Conservation (phyloP, 2,888 invertebrate species). For the Leucophora obtusa region DNA sequence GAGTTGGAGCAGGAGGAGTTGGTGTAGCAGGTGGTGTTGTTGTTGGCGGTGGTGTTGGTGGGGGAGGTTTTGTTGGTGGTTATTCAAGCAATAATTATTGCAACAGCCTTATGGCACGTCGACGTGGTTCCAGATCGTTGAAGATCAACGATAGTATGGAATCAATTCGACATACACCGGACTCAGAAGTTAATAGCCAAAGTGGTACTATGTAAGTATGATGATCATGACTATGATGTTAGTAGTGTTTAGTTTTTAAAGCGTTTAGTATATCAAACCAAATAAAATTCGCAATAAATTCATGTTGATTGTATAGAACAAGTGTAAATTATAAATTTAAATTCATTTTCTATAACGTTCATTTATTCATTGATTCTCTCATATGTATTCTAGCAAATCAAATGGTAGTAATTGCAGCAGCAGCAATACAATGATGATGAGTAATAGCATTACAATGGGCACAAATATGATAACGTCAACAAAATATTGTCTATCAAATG, state of each 20-base stretch:
- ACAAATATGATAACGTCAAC: slow-evolving; percentile 46
- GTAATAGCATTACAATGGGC: slow-evolving; percentile 61
- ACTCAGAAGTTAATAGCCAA: slow-evolving; percentile 73
- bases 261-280: neutral
- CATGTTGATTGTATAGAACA: neutral
- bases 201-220: slow-evolving; percentile 72
- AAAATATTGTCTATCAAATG: slow-evolving; percentile 75
- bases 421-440: slow-evolving; percentile 49
- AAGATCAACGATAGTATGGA: slow-evolving; percentile 76
- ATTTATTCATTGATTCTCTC: neutral
- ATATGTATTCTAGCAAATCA: slow-evolving; percentile 45
- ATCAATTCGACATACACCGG: slow-evolving; percentile 74
- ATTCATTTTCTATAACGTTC: slow-evolving; percentile 39
- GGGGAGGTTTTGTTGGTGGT: slow-evolving; percentile 68
- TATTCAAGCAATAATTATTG: slow-evolving; percentile 79
- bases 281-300: neutral
- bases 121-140: slow-evolving; percentile 79
- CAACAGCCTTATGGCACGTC: slow-evolving; percentile 79
- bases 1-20: slow-evolving; percentile 24
- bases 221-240: neutral
- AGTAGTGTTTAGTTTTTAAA: neutral
- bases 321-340: slow-evolving; percentile 43
- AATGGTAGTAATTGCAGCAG: slow-evolving; percentile 53
- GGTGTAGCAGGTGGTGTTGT: slow-evolving; percentile 47
- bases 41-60: slow-evolving; percentile 61